Evolutionary conservation across 2,797 vertebrate species (phyloP).

Genomic region (Serranus cabrilla): DNA sequence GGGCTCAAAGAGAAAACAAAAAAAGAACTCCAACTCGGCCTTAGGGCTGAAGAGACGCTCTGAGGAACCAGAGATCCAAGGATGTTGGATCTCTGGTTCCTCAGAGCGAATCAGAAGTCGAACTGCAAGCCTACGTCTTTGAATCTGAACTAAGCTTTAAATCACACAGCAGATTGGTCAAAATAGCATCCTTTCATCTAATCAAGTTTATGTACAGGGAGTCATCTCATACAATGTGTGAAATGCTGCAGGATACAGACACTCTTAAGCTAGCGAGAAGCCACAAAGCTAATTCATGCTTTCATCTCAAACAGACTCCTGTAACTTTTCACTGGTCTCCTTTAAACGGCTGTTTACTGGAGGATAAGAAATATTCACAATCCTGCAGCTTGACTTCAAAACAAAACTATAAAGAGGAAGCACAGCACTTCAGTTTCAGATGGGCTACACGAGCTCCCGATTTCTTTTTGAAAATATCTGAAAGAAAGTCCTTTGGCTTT

Average conservation of each 20-base stretch:
- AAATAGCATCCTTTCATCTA: constrained; percentile 26
- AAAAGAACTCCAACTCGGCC: neutral
- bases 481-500: constrained; percentile 7
- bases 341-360: constrained; percentile 23
- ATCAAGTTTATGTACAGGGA: neutral
- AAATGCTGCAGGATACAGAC: constrained; percentile 1
- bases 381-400: constrained; percentile 35
- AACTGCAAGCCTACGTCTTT: constrained; percentile 12
- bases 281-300: constrained; percentile 21
- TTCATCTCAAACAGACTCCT: constrained; percentile 14
- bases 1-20: neutral
- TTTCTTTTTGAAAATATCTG: neutral
- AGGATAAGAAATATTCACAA: neutral
- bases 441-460: neutral
- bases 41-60: constrained; percentile 2
- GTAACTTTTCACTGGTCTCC: neutral
- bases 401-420: constrained; percentile 15
- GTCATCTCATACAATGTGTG: constrained; percentile 26
- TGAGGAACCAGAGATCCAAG: no score
- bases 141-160: constrained; percentile 7
- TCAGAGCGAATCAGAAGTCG: neutral
- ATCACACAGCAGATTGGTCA: neutral
- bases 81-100: constrained; percentile 9
- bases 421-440: constrained; percentile 4
- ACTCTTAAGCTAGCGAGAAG: constrained; percentile 1